Conservation (phyloP, 2,113 vertebrate genomes). For the Mesoclemmys tuberculata region DNA sequence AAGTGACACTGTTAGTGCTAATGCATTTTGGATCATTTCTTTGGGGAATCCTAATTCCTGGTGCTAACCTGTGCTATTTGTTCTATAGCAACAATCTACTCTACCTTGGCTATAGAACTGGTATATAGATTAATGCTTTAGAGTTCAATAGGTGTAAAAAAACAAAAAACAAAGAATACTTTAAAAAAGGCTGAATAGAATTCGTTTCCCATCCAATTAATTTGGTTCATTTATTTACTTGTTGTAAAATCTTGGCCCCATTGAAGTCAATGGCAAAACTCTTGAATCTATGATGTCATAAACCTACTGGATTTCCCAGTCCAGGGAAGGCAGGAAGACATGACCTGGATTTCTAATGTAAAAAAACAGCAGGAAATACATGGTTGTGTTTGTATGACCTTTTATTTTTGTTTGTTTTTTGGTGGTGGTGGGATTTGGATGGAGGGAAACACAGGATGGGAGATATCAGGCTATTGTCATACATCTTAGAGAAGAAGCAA, state of each 20-base stretch:
- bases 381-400: no score
- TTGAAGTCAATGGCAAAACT: background rate
- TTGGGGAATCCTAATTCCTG: background rate
- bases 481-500: background rate
- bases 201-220: background rate
- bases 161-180: background rate
- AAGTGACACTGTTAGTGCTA: background rate
- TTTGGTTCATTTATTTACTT: background rate
- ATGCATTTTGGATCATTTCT: background rate
- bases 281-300: background rate
- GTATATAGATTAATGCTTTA: background rate
- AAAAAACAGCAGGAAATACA: background rate
- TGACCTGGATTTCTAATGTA: background rate
- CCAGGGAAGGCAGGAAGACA: background rate
- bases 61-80: accelerated
- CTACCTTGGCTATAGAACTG: accelerated
- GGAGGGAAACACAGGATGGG: background rate
- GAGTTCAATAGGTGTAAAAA: background rate
- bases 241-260: background rate
- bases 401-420: background rate
- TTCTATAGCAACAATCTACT: no score
- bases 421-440: background rate
- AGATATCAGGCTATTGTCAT: background rate
- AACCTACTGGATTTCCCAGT: background rate
- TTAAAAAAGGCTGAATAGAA: background rate